These are phyloP conservation scores for Papilio machaon DNA, from an alignment of 1,140 invertebrate genomes.

Conservation along the genomic window DNA sequence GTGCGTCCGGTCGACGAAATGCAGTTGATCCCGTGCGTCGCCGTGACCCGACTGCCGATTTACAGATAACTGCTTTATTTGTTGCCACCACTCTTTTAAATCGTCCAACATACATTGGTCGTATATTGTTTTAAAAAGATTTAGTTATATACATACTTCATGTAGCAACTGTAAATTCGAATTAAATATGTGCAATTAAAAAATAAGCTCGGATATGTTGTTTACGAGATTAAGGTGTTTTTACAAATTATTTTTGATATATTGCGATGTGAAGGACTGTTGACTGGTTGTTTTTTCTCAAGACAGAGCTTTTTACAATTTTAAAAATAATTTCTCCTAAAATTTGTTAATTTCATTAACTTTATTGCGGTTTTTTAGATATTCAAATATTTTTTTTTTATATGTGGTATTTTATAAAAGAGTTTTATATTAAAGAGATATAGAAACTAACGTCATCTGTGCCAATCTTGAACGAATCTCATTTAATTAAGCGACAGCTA, in stretches of 20 bases:
- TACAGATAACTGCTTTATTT: conserved; percentile 75
- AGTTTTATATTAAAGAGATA: not conserved
- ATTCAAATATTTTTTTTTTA: not conserved
- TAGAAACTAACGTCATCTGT: conserved; percentile 24
- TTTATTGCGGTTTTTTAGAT: not conserved
- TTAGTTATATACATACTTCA: not conserved
- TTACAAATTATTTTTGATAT: too few relatives aligned
- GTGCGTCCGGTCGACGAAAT: conserved; percentile 52
- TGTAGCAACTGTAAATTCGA: too few relatives aligned
- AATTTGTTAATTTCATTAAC: too few relatives aligned
- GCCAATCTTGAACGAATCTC: conserved; percentile 33
- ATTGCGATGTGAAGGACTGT: too few relatives aligned
- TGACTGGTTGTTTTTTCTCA: too few relatives aligned
- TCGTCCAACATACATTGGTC: conserved; percentile 47
- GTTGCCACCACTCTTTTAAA: conserved; percentile 70
- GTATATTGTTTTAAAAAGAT: conserved; percentile 35
- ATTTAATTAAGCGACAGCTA: conserved; percentile 38
- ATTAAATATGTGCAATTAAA: too few relatives aligned
- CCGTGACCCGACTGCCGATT: conserved; percentile 75
- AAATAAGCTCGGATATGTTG: too few relatives aligned
- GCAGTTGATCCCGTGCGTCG: conserved; percentile 68
- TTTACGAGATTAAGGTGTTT: too few relatives aligned
- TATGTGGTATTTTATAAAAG: not conserved
- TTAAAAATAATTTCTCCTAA: too few relatives aligned
- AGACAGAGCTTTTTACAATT: too few relatives aligned